phyloP scores from a whole-genome alignment of 2,113 vertebrate genomes.

The Tupaia tana region DNA sequence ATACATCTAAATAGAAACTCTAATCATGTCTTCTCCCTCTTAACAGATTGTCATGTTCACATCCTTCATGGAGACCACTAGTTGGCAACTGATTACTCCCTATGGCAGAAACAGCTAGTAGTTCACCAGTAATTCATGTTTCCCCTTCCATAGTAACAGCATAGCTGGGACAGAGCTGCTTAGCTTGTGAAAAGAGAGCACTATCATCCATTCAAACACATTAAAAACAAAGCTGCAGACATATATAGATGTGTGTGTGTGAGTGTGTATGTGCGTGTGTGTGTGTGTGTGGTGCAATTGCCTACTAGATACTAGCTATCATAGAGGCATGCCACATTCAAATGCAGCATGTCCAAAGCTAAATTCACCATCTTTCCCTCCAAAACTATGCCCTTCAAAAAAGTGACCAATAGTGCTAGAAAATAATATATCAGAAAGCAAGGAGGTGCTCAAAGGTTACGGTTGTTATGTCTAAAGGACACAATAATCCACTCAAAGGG shows the following conservation, averaged over 20 bases:
- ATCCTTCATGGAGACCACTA: slow-evolving; percentile 25
- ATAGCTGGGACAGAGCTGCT: background rate
- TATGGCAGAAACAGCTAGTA: background rate
- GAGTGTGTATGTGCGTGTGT: background rate
- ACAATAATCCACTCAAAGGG: background rate
- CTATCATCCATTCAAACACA: background rate
- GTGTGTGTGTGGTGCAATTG: background rate
- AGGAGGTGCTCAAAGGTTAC: background rate
- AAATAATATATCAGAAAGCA: slow-evolving; percentile 49
- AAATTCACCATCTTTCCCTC: background rate
- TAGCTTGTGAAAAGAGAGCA: background rate
- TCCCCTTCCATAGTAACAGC: background rate
- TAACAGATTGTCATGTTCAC: background rate
- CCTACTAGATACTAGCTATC: background rate
- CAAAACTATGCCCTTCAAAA: background rate
- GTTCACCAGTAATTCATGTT: background rate
- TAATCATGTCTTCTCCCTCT: background rate
- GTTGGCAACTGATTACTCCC: background rate
- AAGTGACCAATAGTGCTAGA: background rate
- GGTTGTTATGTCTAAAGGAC: background rate
- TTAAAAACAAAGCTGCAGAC: slow-evolving; percentile 33
- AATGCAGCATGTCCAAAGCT: slow-evolving; percentile 34
- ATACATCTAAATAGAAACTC: slow-evolving; percentile 3
- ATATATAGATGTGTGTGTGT: background rate
- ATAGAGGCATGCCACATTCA: background rate